Percentiles rank a stretch among this genome's conserved stretches.
phyloP scores from a whole-genome alignment of 2,113 vertebrate species.

The Spermophilus dauricus region DNA sequence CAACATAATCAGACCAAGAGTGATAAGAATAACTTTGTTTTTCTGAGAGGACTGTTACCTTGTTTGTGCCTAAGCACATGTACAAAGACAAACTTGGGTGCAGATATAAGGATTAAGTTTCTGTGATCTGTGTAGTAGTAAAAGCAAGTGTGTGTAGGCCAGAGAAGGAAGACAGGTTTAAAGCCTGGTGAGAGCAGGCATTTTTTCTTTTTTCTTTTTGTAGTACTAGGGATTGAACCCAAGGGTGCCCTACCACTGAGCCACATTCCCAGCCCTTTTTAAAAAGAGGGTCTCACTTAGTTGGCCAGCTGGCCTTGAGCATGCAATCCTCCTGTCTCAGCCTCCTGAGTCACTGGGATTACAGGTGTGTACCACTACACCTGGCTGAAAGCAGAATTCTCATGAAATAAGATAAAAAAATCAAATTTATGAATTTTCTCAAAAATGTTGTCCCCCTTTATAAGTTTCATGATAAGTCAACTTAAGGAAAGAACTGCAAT shows the following conservation, averaged over 20 bases:
- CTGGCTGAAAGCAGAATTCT: background rate
- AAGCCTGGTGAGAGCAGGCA: background rate
- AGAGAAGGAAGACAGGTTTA: background rate
- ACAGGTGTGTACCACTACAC: too few species aligned
- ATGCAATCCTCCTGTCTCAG: too few species aligned
- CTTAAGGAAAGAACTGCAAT: background rate
- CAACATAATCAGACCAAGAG: background rate
- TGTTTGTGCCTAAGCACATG: background rate
- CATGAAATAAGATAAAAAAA: background rate
- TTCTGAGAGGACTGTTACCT: background rate
- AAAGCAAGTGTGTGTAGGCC: background rate
- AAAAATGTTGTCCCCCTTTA: background rate
- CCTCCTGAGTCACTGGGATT: too few species aligned
- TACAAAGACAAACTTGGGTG: background rate
- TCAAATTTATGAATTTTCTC: background rate
- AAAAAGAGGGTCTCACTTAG: too few species aligned
- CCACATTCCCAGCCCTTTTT: too few species aligned
- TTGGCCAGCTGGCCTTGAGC: too few species aligned
- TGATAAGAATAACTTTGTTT: background rate
- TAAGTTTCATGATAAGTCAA: background rate
- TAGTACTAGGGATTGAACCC: too few species aligned
- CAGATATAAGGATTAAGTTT: background rate
- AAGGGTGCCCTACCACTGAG: too few species aligned
- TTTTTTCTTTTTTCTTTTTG: too few species aligned
- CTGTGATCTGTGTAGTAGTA: background rate